Evolutionary conservation across 1,140 invertebrate genomes (phyloP).

Genomic region (Tenebrio molitor): DNA sequence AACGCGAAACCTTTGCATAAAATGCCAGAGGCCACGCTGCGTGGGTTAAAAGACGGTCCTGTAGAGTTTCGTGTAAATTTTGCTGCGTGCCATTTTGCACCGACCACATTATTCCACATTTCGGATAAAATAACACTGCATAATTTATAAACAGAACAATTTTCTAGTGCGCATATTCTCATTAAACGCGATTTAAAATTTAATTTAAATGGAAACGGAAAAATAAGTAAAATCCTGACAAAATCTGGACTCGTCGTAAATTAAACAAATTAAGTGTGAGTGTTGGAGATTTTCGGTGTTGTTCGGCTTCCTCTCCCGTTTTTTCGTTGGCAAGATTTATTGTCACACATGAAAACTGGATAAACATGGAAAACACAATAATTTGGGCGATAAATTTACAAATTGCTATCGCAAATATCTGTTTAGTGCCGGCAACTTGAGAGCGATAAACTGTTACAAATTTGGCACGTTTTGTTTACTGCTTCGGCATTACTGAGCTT

Average conservation of each 20-base stretch:
- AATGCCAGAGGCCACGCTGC: background rate
- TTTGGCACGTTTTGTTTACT: constrained; percentile 47
- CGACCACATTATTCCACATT: constrained; percentile 14
- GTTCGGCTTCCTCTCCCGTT: constrained; percentile 8
- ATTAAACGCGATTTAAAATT: constrained; percentile 16
- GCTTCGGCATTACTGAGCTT: constrained; percentile 40
- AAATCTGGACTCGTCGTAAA: constrained; percentile 4
- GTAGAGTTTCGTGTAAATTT: constrained; percentile 4
- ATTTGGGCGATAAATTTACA: constrained; percentile 44
- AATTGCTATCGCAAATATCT: constrained; percentile 47
- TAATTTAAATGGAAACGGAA: constrained; percentile 1
- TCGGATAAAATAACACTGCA: constrained; percentile 20
- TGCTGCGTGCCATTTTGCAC: background rate
- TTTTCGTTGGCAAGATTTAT: constrained; percentile 19
- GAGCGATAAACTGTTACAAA: constrained; percentile 45
- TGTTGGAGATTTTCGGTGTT: constrained; percentile 14
- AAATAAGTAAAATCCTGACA: background rate
- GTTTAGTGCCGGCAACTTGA: constrained; percentile 40
- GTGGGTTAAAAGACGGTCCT: constrained; percentile 22
- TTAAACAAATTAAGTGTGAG: constrained; percentile 37
- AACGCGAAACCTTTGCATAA: too few relatives aligned
- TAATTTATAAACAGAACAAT: constrained; percentile 21
- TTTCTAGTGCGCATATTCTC: background rate
- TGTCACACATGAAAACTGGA: constrained; percentile 38
- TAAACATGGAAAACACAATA: constrained; percentile 42